Conservation (phyloP, 2,888 invertebrate species). For the Drepana falcataria region DNA sequence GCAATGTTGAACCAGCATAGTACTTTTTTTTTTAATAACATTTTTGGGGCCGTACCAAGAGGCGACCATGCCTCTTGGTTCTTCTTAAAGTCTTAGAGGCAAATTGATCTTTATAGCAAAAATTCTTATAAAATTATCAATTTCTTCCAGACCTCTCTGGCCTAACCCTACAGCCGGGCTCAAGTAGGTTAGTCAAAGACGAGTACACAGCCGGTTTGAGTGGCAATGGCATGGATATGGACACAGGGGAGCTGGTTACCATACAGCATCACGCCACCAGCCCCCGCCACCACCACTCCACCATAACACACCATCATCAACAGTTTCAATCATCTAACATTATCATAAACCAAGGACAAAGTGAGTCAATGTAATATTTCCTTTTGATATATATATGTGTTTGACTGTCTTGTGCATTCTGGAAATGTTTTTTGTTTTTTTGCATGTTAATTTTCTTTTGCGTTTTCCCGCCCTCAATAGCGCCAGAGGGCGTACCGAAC, state of each 20-base stretch:
- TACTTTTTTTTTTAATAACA: no score
- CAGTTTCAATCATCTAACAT: conserved; percentile 68
- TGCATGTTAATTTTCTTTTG: conserved; percentile 34
- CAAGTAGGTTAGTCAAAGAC: conserved; percentile 92
- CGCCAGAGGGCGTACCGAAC: conserved; percentile 70
- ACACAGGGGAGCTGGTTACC: conserved; percentile 67
- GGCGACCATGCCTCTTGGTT: no score
- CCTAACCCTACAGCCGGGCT: conserved; percentile 90
- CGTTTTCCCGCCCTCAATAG: conserved; percentile 47
- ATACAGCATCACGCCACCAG: conserved; percentile 74
- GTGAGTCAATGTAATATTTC: conserved; percentile 36
- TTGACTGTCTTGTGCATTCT: conserved; percentile 3
- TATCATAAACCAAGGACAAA: conserved; percentile 71
- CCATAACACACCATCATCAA: conserved; percentile 66
- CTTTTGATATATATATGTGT: neutral
- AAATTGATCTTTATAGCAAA: conserved; percentile 4
- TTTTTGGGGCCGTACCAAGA: no score
- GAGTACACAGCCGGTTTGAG: conserved; percentile 91
- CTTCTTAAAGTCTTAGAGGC: no score
- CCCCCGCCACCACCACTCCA: conserved; percentile 65
- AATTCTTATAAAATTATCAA: conserved; percentile 8
- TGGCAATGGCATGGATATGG: conserved; percentile 79
- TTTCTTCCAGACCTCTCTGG: conserved; percentile 92
- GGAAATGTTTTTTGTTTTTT: conserved; percentile 33
- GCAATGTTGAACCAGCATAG: no score